These are phyloP conservation scores for Tachysurus vachellii DNA, from an alignment of 2,113 vertebrate species.

Conservation along the genomic window DNA sequence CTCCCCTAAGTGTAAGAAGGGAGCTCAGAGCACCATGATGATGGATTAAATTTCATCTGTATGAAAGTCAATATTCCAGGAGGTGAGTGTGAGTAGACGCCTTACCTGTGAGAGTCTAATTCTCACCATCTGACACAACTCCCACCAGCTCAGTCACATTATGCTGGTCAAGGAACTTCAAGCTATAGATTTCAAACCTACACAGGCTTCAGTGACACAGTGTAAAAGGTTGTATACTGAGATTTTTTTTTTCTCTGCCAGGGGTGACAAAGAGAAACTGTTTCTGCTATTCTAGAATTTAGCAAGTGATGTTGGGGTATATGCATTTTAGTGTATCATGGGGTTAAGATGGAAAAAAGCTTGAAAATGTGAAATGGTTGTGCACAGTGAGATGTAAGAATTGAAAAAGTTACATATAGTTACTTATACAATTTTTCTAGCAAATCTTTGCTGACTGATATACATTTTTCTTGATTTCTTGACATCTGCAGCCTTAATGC, in stretches of 20 bases:
- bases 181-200: background rate
- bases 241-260: background rate
- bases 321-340: background rate
- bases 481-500: background rate
- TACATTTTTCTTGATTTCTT: background rate
- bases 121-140: slow-evolving; percentile 30
- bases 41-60: slow-evolving; percentile 58
- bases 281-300: background rate
- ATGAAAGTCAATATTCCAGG: slow-evolving; percentile 59
- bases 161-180: background rate
- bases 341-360: background rate
- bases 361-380: background rate
- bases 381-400: background rate
- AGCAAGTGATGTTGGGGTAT: background rate
- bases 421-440: no score
- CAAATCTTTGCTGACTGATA: background rate
- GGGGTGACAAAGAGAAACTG: slow-evolving; percentile 11
- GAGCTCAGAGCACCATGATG: background rate
- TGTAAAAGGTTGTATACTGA: background rate
- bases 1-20: background rate
- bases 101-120: slow-evolving; percentile 39
- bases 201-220: background rate
- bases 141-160: slow-evolving; percentile 8
- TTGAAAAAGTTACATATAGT: background rate
- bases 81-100: slow-evolving; percentile 44